Conservation (phyloP, 2,888 invertebrate genomes). For the Heterodera filipjevi region DNA sequence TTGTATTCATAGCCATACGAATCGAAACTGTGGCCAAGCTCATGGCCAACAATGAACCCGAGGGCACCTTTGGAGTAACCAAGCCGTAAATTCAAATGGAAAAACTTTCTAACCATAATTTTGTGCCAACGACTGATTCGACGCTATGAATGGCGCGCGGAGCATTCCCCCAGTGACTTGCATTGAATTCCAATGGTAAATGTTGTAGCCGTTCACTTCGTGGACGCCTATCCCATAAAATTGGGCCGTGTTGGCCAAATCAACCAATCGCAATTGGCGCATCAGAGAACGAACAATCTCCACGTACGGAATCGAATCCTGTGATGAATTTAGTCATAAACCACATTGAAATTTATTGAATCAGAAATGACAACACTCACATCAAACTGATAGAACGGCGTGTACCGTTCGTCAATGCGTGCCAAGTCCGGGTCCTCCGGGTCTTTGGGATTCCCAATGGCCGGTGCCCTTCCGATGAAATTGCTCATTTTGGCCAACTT, state of each 20-base stretch:
- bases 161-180: conserved; percentile 11
- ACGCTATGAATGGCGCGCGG: not conserved
- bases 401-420: not conserved
- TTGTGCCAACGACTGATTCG: not conserved
- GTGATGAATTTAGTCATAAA: not conserved
- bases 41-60: conserved; percentile 14
- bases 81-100: not conserved
- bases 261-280: not conserved
- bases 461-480: not conserved
- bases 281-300: conserved; percentile 4
- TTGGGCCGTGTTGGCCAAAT: not conserved
- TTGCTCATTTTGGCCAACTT: conserved; percentile 12
- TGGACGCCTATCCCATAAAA: not conserved
- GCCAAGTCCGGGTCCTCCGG: not conserved
- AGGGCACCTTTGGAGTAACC: not conserved
- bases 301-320: conserved; percentile 6
- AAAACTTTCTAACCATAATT: not conserved
- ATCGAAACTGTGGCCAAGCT: conserved; percentile 19
- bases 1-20: not conserved
- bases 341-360: not conserved
- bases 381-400: conserved; percentile 8
- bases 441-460: conserved; percentile 9
- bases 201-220: conserved; percentile 19
- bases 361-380: not conserved
- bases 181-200: conserved; percentile 11